A percentile compares a stretch with the other conserved stretches of the same genome.
phyloP scores from a whole-genome alignment of 2,113 vertebrate genomes.

The Actenoides hombroni region DNA sequence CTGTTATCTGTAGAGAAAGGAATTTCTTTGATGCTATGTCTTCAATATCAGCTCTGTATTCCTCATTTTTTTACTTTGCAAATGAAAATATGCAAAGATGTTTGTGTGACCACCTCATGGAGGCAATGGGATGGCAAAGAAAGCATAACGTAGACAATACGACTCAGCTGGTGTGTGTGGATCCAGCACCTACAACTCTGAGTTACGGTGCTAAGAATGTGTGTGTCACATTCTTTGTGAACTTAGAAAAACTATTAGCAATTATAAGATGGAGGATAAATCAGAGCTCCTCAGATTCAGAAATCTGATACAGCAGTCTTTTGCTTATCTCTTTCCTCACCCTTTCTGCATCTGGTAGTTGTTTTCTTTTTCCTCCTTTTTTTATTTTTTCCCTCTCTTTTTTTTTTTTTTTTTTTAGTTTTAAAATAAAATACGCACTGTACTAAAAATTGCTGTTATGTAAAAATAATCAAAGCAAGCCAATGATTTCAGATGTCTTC shows the following conservation, averaged over 20 bases:
- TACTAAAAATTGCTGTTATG: neutral
- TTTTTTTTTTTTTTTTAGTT: neutral
- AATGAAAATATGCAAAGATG: neutral
- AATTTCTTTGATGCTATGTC: neutral
- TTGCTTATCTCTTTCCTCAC: neutral
- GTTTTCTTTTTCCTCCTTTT: neutral
- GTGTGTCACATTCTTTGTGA: neutral
- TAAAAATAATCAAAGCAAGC: neutral
- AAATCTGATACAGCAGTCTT: neutral
- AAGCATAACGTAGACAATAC: fast-evolving
- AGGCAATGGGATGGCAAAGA: neutral
- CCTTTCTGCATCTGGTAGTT: neutral
- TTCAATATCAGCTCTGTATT: neutral
- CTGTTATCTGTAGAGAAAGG: neutral
- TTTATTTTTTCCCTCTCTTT: no score
- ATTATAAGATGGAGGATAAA: neutral
- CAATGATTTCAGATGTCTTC: neutral
- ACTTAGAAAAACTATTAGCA: neutral
- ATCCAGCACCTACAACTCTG: neutral
- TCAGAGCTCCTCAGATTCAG: neutral
- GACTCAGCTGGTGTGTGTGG: neutral
- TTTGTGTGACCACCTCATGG: neutral
- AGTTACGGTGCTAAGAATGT: neutral
- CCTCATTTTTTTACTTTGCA: neutral
- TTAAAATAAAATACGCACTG: neutral